Base-by-base conservation (phyloP, 2,797 vertebrate species). In the Gouania willdenowi region DNA sequence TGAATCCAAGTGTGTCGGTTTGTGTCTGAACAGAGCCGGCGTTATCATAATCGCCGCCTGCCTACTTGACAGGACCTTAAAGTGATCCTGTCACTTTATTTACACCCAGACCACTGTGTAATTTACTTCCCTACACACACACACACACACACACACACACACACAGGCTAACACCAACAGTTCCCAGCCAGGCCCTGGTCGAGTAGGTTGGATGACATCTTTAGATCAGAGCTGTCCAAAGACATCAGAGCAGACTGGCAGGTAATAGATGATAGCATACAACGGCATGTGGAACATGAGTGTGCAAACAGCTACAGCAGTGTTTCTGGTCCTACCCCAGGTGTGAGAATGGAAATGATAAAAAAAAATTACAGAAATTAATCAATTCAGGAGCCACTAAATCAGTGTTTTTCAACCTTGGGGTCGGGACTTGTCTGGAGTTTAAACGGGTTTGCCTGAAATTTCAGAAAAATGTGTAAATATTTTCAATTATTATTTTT, bases 51-150 rank as follows among this genome's bases (percentile, higher is more conserved):
- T 98, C 94, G 91, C 92, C 90, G 93, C 88, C 88, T 82, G 88
- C 90, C 73, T 92, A 95, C 94, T 92, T 98, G 96, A 98, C 94
- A 92, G 94, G 90, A 94, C 92, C 91, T 92, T 92, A 94, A 98
- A 98, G 91, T 91, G 93, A 97, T 98, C 93, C 94, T 97, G 96
- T 98, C 94, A 91, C 95, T 95, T 97, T 98, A 95, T 97, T 97
- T 97, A 94, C 91, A 92, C 92, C 88, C 77, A 80, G 91, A 87
- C 88, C 91, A 58, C 86, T 88, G 87, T 90, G 90, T 90, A 77
- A 74, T 78, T 79, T 77, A 76, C 77, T 60, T 55, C 3, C 7
- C 77, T 61, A 62, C 55, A 45, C 46, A 39, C 46, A 36, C 51
- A 26, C 57, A 21, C 41, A 45, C 65, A 26, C 34, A 31, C 52